phyloP scores from a whole-genome alignment of 1,140 invertebrate species.

The Papilio xuthus region DNA sequence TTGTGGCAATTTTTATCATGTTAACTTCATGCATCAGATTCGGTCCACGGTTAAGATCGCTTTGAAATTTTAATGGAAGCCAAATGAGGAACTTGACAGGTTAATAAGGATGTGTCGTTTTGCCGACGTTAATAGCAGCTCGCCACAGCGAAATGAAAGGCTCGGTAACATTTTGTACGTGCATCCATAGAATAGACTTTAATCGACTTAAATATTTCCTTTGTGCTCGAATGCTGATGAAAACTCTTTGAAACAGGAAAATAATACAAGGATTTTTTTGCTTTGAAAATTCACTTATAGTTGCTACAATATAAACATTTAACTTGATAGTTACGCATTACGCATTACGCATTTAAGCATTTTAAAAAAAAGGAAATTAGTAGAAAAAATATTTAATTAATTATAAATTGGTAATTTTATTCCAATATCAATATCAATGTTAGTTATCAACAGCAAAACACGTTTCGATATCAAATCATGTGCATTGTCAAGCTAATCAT shows the following conservation, averaged over 20 bases:
- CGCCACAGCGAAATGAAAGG: slow-evolving; percentile 1
- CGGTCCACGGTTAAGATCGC: not conserved
- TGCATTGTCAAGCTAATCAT: slow-evolving; percentile 2
- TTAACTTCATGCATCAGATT: not conserved
- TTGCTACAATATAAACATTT: too few relatives aligned
- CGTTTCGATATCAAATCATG: not conserved
- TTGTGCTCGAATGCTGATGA: not conserved
- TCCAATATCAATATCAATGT: not conserved
- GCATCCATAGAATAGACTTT: slow-evolving; percentile 9
- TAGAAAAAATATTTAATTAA: too few relatives aligned
- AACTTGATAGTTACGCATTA: too few relatives aligned
- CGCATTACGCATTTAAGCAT: not conserved
- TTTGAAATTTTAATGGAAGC: slow-evolving; percentile 30
- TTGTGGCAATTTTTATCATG: not conserved
- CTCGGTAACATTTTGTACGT: not conserved
- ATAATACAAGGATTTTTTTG: not conserved
- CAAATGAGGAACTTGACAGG: slow-evolving; percentile 17
- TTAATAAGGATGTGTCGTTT: slow-evolving; percentile 32
- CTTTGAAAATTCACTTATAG: not conserved
- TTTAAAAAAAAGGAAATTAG: too few relatives aligned
- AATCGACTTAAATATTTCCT: slow-evolving; percentile 5
- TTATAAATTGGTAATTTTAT: too few relatives aligned
- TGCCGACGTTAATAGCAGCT: slow-evolving; percentile 23
- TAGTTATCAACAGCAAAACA: not conserved
- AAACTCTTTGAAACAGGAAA: not conserved